Evolutionary conservation across 2,888 invertebrate genomes (phyloP).

Genomic region (Willowsia nigromaculata): DNA sequence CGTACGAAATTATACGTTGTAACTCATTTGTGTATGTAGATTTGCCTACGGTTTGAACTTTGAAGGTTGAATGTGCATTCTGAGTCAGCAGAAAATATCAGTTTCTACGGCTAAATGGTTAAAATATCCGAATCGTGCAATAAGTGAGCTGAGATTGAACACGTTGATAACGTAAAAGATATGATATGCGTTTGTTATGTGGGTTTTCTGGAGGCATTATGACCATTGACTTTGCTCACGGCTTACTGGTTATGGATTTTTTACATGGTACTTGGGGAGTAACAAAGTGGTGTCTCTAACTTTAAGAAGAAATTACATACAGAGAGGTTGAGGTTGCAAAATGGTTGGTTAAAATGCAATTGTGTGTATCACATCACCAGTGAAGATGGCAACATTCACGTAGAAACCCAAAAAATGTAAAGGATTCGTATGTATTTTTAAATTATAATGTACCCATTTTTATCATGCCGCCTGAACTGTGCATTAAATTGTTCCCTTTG

Average conservation of each 20-base stretch:
- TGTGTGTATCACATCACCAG: not conserved
- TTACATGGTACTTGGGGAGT: slow-evolving; percentile 9
- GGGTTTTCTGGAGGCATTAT: not conserved
- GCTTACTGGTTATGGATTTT: not conserved
- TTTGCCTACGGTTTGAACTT: too few species aligned
- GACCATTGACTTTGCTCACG: not conserved
- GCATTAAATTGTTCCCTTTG: not conserved
- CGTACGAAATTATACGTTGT: too few species aligned
- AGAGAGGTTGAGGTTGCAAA: slow-evolving; percentile 3
- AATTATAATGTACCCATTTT: slow-evolving; percentile 44
- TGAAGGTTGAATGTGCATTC: too few species aligned
- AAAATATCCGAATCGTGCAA: slow-evolving; percentile 32
- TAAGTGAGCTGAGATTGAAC: slow-evolving; percentile 16
- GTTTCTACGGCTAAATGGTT: too few species aligned
- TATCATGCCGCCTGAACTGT: not conserved
- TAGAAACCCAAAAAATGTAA: slow-evolving; percentile 26
- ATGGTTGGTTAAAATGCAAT: too few species aligned
- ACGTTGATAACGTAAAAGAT: not conserved
- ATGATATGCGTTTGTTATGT: not conserved
- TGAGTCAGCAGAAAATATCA: too few species aligned
- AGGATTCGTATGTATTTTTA: slow-evolving; percentile 60
- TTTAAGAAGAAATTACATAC: slow-evolving; percentile 50
- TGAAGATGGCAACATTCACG: slow-evolving; percentile 36
- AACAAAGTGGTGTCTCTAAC: slow-evolving; percentile 23
- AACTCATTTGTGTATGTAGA: too few species aligned